These are phyloP conservation scores for Panzeria rudis DNA, from an alignment of 2,888 invertebrate genomes.

Conservation along the genomic window DNA sequence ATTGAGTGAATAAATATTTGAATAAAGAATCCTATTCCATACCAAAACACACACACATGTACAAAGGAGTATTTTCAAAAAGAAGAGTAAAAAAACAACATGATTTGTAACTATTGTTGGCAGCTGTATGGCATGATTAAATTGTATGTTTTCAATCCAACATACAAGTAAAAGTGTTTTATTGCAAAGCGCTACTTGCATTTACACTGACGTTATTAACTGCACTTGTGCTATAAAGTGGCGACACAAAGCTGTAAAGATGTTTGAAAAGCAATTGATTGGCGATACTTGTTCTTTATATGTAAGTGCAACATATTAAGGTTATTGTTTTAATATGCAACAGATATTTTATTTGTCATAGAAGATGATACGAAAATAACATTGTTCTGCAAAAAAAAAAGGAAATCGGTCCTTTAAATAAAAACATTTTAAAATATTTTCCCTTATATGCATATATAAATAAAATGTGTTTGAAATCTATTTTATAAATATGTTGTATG, in stretches of 20 bases:
- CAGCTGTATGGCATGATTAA: constrained; percentile 9
- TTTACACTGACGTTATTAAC: neutral
- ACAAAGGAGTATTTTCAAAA: too few relatives aligned
- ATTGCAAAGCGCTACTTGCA: neutral
- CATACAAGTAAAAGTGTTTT: neutral
- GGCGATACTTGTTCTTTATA: neutral
- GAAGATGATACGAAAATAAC: too few relatives aligned
- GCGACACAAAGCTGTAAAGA: neutral
- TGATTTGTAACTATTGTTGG: constrained; percentile 34
- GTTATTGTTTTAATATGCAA: neutral
- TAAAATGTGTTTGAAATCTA: too few relatives aligned
- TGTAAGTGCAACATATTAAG: neutral
- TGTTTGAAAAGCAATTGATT: neutral
- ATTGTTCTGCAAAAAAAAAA: too few relatives aligned
- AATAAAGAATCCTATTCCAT: neutral
- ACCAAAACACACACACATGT: neutral
- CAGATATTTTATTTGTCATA: too few relatives aligned
- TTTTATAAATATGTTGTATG: too few relatives aligned
- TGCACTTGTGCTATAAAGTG: neutral
- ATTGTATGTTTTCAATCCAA: neutral
- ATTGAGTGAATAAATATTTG: neutral
- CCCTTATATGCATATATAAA: too few relatives aligned
- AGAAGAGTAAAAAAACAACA: neutral
- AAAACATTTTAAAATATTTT: too few relatives aligned
- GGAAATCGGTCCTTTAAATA: too few relatives aligned